These are phyloP conservation scores for Gopherus flavomarginatus DNA, from an alignment of 2,113 vertebrate genomes.

Conservation along the genomic window DNA sequence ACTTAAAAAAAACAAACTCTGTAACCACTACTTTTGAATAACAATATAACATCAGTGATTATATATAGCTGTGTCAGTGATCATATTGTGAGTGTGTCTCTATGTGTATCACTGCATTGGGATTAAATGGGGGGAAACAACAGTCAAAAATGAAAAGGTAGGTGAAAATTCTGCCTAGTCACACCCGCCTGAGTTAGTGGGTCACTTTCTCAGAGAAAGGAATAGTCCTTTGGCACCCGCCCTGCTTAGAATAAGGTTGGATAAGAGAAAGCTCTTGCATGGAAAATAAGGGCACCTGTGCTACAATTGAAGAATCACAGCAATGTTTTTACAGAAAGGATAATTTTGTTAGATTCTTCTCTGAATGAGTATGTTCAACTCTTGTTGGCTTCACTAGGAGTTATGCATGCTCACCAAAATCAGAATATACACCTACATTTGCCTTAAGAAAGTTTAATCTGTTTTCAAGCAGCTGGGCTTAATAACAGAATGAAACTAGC, in stretches of 20 bases:
- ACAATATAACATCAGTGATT: not conserved
- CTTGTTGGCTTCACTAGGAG: not conserved
- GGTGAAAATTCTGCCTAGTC: not conserved
- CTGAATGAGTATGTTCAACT: not conserved
- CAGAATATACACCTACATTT: slow-evolving; percentile 8
- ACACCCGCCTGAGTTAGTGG: not conserved
- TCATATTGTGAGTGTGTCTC: fast-evolving
- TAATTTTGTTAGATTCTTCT: not conserved
- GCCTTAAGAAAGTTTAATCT: not conserved
- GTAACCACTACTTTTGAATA: slow-evolving; percentile 3
- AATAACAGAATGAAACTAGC: not conserved
- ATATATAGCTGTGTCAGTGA: not conserved
- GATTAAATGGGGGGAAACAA: not conserved
- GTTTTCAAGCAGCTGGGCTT: not conserved
- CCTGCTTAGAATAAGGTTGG: not conserved
- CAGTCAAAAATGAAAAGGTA: not conserved
- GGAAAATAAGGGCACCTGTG: not conserved
- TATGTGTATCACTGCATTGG: not conserved
- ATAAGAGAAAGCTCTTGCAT: not conserved
- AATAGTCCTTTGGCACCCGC: not conserved
- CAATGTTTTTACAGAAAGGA: not conserved
- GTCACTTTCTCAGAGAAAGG: not conserved
- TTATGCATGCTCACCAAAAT: not conserved
- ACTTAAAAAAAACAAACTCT: not conserved
- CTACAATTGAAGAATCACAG: not conserved